Evolutionary conservation across 2,888 invertebrate genomes (phyloP).

Genomic region (Bunonema sp.): DNA sequence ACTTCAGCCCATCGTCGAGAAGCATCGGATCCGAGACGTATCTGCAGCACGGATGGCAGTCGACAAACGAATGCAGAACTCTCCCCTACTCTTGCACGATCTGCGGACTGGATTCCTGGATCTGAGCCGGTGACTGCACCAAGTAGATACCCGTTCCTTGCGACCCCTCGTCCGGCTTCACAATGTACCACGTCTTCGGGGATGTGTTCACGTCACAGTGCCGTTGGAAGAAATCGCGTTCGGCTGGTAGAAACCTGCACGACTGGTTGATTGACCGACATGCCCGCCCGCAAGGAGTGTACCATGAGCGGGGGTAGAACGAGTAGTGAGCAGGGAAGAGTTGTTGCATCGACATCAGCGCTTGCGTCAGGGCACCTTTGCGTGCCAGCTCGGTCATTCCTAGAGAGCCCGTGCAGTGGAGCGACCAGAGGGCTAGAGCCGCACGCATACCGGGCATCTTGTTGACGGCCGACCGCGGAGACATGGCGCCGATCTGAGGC

Average conservation of each 20-base stretch:
- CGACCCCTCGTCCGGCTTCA: slow-evolving; percentile 49
- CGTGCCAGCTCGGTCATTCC: slow-evolving; percentile 48
- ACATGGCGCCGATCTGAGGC: slow-evolving; percentile 32
- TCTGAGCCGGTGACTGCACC: slow-evolving; percentile 46
- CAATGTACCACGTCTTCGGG: slow-evolving; percentile 45
- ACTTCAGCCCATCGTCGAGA: slow-evolving; percentile 47
- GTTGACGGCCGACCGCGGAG: slow-evolving; percentile 45
- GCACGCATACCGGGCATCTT: slow-evolving; percentile 48
- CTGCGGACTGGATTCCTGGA: slow-evolving; percentile 32
- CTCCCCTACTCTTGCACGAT: neutral
- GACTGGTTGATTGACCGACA: too few species aligned
- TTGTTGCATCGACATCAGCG: slow-evolving; percentile 47
- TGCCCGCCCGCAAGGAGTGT: neutral
- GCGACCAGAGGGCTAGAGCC: too few species aligned
- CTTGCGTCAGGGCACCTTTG: slow-evolving; percentile 48
- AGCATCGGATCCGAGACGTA: slow-evolving; percentile 47
- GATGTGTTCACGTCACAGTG: slow-evolving; percentile 12
- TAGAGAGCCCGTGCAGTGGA: too few species aligned
- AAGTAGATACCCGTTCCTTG: slow-evolving; percentile 51
- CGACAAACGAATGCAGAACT: neutral
- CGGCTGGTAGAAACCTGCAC: slow-evolving; percentile 49
- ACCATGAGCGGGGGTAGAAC: slow-evolving; percentile 49
- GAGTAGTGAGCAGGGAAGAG: slow-evolving; percentile 48
- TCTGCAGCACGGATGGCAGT: too few species aligned
- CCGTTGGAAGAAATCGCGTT: slow-evolving; percentile 30